phyloP scores from a whole-genome alignment of 92 coral and sea anemone species.

The Epizoanthus illoricatus region DNA sequence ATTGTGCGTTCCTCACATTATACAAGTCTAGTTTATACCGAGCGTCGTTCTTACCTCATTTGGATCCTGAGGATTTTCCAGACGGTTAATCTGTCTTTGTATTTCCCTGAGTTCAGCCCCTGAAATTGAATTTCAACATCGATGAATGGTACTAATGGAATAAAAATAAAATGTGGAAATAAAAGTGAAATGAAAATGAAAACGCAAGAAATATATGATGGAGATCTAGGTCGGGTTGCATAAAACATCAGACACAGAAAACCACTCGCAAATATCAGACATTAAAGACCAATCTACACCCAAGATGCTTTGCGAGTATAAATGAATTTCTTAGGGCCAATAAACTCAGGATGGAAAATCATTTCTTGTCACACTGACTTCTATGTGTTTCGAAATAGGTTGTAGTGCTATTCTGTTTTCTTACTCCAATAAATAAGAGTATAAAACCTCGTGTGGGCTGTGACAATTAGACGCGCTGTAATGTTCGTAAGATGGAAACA shows the following conservation, averaged over 20 bases:
- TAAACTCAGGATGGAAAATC: too few species aligned
- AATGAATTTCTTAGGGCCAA: too few species aligned
- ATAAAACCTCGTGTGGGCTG: too few species aligned
- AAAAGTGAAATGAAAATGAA: too few species aligned
- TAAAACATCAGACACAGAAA: not conserved
- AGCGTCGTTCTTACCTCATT: slow-evolving; percentile 61
- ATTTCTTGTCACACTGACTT: too few species aligned
- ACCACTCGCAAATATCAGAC: not conserved
- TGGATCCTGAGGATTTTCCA: slow-evolving; percentile 83
- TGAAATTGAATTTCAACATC: not conserved
- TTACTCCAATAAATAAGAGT: too few species aligned
- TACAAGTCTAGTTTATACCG: not conserved
- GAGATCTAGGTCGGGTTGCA: not conserved
- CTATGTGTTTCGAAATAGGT: too few species aligned
- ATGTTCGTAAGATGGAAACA: too few species aligned
- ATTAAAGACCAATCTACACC: too few species aligned
- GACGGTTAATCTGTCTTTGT: slow-evolving; percentile 87
- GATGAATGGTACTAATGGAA: not conserved
- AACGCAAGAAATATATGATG: not conserved
- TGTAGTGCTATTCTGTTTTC: too few species aligned
- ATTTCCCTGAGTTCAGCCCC: slow-evolving; percentile 95
- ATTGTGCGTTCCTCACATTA: not conserved
- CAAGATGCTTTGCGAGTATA: too few species aligned
- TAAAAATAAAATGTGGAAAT: not conserved
- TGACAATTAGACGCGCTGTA: too few species aligned